Evolutionary conservation across 2,113 vertebrate species (phyloP), one percentile per base, ranked within the genome.

Genomic region (Marmota monax): DNA sequence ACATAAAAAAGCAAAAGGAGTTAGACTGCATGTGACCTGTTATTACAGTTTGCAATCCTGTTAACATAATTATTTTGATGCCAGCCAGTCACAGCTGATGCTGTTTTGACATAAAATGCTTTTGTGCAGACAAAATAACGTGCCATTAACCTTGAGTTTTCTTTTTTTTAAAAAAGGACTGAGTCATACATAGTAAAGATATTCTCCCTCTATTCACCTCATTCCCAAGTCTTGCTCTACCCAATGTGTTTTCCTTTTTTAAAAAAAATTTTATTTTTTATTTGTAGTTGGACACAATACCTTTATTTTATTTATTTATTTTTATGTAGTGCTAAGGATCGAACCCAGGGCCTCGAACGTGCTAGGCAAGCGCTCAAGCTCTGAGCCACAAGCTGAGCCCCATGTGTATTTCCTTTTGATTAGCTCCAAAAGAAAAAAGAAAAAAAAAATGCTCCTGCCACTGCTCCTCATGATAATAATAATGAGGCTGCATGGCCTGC

Each of bases 51-150:
- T 65, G 34, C 39, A 67, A 85, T 25, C 32, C 72, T 67, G 45
- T 86, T 80, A 63, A 34, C 65, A 58, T 37, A 72, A 27, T 65
- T 79, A 37, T 70, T 72, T 73, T 56, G 53, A 63, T 34, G 72
- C 17, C 48, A 94, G n/a, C n/a, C 73, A 37, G 11, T 58, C 77
- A 29, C 56, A 73, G 4, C 39, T 32, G 9, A 86, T 56, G 32
- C 16, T 94, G 39, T 94, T 93, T 94, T 74, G 25, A 84, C 37
- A 53, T 72, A 86, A 78, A 17, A 48, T 67, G 23, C 42, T 88
- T 90, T 78, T 37, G 27, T 84, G 20, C 5, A 72, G 70, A 94
- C 29, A 80, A 89, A 96, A 85, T 63, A 83, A 4, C 37, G n/a
- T 58, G 56, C 56, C 56, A 58, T 7, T 22, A 84, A 79, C 4